Percentiles rank a stretch among this genome's conserved stretches.
Evolutionary conservation across 2,797 vertebrate genomes (phyloP).

Genomic region (Distichodus sexfasciatus): DNA sequence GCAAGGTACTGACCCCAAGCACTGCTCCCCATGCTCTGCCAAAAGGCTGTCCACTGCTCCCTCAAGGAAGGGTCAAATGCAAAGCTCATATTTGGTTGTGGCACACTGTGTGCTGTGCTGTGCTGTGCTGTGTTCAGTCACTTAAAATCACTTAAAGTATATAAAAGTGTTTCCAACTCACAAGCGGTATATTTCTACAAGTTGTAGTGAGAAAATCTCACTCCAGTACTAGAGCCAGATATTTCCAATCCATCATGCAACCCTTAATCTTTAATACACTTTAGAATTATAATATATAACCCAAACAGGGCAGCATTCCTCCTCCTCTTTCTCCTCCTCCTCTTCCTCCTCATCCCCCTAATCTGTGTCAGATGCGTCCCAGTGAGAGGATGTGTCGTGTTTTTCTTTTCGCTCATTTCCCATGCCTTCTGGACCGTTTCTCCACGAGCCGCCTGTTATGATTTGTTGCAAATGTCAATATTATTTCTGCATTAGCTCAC

Average conservation of each 20-base stretch:
- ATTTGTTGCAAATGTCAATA: slow-evolving; percentile 54
- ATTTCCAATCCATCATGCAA: slow-evolving; percentile 7
- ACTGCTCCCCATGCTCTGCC: too few relatives aligned
- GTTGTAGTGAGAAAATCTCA: background rate
- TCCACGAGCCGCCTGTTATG: slow-evolving; percentile 43
- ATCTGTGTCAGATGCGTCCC: background rate
- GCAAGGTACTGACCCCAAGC: too few relatives aligned
- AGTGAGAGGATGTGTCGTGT: background rate
- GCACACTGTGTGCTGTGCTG: too few relatives aligned
- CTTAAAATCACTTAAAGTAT: too few relatives aligned
- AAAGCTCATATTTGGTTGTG: too few relatives aligned
- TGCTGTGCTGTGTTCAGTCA: too few relatives aligned
- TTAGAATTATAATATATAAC: slow-evolving; percentile 23
- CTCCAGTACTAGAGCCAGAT: slow-evolving; percentile 3
- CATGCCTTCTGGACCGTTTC: slow-evolving; percentile 25
- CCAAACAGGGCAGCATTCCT: background rate
- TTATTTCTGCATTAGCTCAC: slow-evolving; percentile 61
- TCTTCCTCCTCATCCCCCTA: background rate
- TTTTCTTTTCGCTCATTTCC: slow-evolving; percentile 9
- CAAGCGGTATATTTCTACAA: background rate
- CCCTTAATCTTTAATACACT: slow-evolving; percentile 14
- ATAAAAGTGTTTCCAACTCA: slow-evolving; percentile 1
- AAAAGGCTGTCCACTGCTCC: too few relatives aligned
- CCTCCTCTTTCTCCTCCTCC: background rate
- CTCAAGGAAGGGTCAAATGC: too few relatives aligned